A percentile compares a stretch with the other conserved stretches of the same genome.
These are phyloP conservation scores for Lithobates sylvaticus DNA, from an alignment of 2,797 vertebrate genomes.

Conservation along the genomic window DNA sequence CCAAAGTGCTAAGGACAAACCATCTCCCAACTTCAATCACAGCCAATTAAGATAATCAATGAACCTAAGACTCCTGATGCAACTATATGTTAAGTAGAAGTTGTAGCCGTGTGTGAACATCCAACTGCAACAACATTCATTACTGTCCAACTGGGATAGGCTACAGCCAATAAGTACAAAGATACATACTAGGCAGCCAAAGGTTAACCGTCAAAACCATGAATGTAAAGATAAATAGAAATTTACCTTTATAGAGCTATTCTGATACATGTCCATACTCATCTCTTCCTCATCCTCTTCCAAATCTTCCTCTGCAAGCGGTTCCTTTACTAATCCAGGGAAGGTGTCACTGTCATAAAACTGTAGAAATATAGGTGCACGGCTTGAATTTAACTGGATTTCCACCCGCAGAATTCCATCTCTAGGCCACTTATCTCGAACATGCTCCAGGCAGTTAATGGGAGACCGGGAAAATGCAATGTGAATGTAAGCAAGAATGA, in stretches of 20 bases:
- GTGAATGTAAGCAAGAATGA: constrained; percentile 97
- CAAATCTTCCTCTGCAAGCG: constrained; percentile 70
- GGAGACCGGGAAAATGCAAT: constrained; percentile 96
- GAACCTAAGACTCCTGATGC: too few species aligned
- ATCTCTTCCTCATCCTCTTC: constrained; percentile 88
- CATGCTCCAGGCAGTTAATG: constrained; percentile 94
- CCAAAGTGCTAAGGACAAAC: too few species aligned
- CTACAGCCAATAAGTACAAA: too few species aligned
- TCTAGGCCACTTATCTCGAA: constrained; percentile 92
- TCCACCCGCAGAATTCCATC: constrained; percentile 93
- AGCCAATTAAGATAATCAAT: too few species aligned
- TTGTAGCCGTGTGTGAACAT: too few species aligned
- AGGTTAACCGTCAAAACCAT: too few species aligned
- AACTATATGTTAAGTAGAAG: too few species aligned
- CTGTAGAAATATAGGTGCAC: constrained; percentile 90
- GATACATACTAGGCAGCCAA: too few species aligned
- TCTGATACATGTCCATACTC: constrained; percentile 91
- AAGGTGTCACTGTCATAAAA: constrained; percentile 83
- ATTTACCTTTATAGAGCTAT: constrained; percentile 90
- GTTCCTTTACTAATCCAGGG: constrained; percentile 79
- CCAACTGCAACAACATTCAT: too few species aligned
- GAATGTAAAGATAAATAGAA: constrained; percentile 62
- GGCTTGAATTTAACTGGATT: constrained; percentile 92
- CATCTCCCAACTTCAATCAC: too few species aligned
- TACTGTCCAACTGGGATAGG: too few species aligned